Conservation (phyloP, 53 echinoderm and acorn worm species). For the Henricia sp. region DNA sequence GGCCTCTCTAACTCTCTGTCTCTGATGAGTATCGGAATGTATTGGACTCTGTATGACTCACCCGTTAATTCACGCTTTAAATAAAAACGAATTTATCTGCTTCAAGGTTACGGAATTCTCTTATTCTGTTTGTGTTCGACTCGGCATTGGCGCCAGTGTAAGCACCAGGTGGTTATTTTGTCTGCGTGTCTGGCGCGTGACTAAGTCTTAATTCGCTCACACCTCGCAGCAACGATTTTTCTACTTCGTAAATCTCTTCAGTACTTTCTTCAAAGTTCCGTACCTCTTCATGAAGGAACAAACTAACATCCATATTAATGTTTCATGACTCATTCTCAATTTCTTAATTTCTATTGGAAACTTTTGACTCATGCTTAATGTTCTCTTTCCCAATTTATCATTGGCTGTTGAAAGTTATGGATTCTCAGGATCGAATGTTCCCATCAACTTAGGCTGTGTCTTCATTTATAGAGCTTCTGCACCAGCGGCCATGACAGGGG, state of each 20-base stretch:
- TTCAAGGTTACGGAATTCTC: slow-evolving; percentile 40
- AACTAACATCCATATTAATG: background rate
- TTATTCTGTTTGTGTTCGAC: background rate
- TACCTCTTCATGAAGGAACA: background rate
- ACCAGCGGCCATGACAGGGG: too few relatives aligned
- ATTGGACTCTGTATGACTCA: slow-evolving; percentile 18
- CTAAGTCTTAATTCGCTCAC: slow-evolving; percentile 35
- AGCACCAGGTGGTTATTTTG: slow-evolving; percentile 25
- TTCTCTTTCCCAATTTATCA: background rate
- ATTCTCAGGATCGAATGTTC: too few relatives aligned
- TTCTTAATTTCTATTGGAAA: background rate
- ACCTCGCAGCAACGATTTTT: slow-evolving; percentile 11
- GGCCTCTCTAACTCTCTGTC: too few relatives aligned
- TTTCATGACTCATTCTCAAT: background rate
- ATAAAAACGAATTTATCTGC: slow-evolving; percentile 47
- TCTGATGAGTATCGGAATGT: slow-evolving; percentile 47
- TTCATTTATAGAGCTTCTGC: too few relatives aligned
- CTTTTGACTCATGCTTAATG: slow-evolving; percentile 8
- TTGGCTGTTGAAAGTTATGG: background rate
- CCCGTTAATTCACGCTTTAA: slow-evolving; percentile 47
- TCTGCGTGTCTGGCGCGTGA: slow-evolving; percentile 12
- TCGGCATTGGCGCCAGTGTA: slow-evolving; percentile 32
- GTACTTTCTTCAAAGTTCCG: too few relatives aligned
- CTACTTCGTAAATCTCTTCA: slow-evolving; percentile 29
- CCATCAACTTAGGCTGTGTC: too few relatives aligned